Conservation (phyloP, 2,797 vertebrate species). For the Tolypeutes matacus region DNA sequence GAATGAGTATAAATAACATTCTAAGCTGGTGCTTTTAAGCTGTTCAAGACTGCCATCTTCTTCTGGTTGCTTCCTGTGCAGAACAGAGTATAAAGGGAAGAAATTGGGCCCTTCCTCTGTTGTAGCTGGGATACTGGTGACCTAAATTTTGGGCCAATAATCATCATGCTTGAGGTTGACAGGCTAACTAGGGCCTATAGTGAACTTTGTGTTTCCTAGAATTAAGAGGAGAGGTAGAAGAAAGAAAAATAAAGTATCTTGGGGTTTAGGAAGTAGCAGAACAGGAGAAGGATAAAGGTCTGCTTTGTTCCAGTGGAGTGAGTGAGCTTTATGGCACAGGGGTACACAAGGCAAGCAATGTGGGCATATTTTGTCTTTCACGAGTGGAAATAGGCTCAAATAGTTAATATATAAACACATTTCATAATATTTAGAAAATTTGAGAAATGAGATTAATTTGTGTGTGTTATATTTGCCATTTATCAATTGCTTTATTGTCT, state of each 20-base stretch:
- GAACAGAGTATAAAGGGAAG: conserved; percentile 70
- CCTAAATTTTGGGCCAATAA: conserved; percentile 58
- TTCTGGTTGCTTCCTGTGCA: conserved; percentile 75
- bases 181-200: not conserved
- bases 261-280: not conserved
- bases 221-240: not conserved
- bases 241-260: not conserved
- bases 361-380: not conserved
- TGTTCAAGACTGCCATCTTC: conserved; percentile 76
- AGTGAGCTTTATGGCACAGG: not conserved
- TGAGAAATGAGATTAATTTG: not conserved
- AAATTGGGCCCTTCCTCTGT: conserved; percentile 62
- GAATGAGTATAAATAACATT: conserved; percentile 80
- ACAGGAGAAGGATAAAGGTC: not conserved
- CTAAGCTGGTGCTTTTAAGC: conserved; percentile 77
- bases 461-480: not conserved
- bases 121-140: conserved; percentile 48
- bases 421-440: not conserved
- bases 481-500: not conserved
- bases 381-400: not conserved
- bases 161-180: conserved; percentile 22
- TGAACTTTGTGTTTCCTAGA: conserved; percentile 17
- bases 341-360: not conserved
- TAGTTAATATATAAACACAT: not conserved
- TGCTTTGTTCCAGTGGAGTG: not conserved